Percentiles rank a stretch among this genome's conserved stretches.
Evolutionary conservation across 2,888 invertebrate species (phyloP).

Genomic region (Suillia variegata): DNA sequence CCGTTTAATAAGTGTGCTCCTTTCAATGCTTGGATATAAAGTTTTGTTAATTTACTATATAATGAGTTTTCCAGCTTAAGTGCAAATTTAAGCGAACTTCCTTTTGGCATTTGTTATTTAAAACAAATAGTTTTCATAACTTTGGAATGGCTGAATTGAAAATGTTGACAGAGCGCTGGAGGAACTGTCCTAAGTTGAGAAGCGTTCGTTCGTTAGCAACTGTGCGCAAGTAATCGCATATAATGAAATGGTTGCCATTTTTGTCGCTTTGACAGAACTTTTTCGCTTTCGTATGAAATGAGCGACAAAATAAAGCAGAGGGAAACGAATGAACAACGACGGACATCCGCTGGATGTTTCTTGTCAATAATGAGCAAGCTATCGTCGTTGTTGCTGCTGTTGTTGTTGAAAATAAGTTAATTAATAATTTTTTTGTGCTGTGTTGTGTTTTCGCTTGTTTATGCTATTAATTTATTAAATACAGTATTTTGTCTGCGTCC

Average conservation of each 20-base stretch:
- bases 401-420: slow-evolving; percentile 10
- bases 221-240: neutral
- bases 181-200: too few relatives aligned
- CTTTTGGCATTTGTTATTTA: too few relatives aligned
- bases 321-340: neutral
- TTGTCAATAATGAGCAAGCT: neutral
- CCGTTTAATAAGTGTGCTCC: too few relatives aligned
- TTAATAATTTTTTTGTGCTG: too few relatives aligned
- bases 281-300: neutral
- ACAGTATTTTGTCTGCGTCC: slow-evolving; percentile 9
- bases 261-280: neutral
- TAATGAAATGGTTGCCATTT: neutral
- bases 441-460: slow-evolving; percentile 10
- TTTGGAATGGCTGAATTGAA: neutral
- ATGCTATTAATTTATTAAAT: slow-evolving; percentile 18
- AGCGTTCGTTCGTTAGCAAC: neutral
- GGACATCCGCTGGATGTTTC: slow-evolving; percentile 1
- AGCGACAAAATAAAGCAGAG: neutral
- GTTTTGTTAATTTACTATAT: too few relatives aligned
- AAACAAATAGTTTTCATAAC: neutral
- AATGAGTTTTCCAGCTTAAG: too few relatives aligned
- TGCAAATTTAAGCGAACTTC: too few relatives aligned
- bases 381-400: neutral
- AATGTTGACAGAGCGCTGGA: too few relatives aligned
- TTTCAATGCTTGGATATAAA: too few relatives aligned